Conservation (phyloP, 1,140 invertebrate genomes). For the Panagrolaimus sp. region DNA sequence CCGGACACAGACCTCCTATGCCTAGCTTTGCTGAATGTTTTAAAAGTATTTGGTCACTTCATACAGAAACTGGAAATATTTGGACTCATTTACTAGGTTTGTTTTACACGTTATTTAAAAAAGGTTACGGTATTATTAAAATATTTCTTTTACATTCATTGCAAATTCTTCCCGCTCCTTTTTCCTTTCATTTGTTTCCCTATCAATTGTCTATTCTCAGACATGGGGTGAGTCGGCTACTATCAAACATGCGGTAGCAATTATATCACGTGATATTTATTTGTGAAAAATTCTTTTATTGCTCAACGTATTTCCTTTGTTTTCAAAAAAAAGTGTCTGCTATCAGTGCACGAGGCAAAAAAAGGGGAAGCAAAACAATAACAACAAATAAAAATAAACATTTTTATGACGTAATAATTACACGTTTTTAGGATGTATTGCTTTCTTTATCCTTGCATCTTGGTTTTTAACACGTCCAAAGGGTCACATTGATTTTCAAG, state of each 20-base stretch:
- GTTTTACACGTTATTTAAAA: conserved; percentile 18
- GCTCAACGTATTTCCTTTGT: no score
- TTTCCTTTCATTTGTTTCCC: neutral
- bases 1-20: conserved; percentile 87
- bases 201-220: neutral
- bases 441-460: conserved; percentile 72
- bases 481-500: conserved; percentile 44
- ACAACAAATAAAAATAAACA: neutral
- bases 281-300: neutral
- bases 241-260: neutral
- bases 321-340: no score
- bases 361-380: no score
- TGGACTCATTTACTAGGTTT: conserved; percentile 79
- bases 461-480: conserved; percentile 75
- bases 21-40: conserved; percentile 93
- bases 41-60: conserved; percentile 81
- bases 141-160: neutral
- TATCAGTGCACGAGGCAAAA: no score
- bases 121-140: neutral
- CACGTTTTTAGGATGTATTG: conserved; percentile 65
- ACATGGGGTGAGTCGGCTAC: conserved; percentile 6
- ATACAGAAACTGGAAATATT: conserved; percentile 88
- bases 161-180: neutral
- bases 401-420: neutral
- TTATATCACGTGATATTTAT: conserved; percentile 1